phyloP scores from a whole-genome alignment of 2,113 vertebrate species.

The Panthera leo region DNA sequence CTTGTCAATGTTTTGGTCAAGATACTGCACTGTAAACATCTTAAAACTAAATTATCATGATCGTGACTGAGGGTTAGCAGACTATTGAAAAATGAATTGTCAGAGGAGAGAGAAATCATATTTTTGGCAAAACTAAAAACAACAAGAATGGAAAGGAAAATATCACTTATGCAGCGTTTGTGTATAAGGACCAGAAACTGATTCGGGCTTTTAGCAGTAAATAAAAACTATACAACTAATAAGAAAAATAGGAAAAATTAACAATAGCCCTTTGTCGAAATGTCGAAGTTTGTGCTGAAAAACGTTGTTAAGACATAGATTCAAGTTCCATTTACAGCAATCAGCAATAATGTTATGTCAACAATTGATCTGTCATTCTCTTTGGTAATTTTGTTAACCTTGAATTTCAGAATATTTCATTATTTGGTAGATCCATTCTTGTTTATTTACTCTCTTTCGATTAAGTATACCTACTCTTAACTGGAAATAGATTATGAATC shows the following conservation, averaged over 20 bases:
- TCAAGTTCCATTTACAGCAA: background rate
- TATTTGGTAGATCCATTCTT: background rate
- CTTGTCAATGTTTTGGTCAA: constrained; percentile 45
- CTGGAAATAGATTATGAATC: background rate
- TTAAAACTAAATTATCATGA: constrained; percentile 41
- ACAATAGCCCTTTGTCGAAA: background rate
- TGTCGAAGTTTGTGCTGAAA: background rate
- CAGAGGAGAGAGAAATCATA: background rate
- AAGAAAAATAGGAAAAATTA: background rate
- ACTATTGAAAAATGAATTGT: constrained; percentile 40
- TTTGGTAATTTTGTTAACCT: background rate
- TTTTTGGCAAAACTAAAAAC: constrained; percentile 3
- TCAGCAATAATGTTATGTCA: background rate
- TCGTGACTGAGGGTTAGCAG: background rate
- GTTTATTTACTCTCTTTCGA: background rate
- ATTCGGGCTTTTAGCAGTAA: background rate
- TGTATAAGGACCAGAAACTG: background rate
- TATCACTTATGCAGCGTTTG: background rate
- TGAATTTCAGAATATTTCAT: background rate
- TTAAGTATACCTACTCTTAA: background rate
- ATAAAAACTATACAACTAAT: background rate
- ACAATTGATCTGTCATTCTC: background rate
- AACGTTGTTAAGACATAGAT: background rate
- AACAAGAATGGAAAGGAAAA: background rate
- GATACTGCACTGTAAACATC: background rate